These are phyloP conservation scores for Aphaenogaster ashmeadi DNA, from an alignment of 1,140 invertebrate genomes.

Conservation along the genomic window DNA sequence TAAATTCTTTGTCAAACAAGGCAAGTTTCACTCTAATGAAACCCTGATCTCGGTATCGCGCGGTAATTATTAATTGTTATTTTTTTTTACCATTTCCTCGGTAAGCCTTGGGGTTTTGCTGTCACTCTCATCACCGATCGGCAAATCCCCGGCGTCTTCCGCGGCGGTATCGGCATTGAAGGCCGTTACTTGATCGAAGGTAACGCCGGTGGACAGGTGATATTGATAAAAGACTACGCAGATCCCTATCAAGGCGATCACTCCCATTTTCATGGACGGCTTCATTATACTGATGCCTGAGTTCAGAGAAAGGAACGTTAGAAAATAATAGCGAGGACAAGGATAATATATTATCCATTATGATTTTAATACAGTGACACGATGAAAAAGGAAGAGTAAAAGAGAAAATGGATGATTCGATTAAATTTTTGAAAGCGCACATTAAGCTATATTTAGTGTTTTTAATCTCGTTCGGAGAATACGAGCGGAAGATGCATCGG, in stretches of 20 bases:
- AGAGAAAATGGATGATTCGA: neutral
- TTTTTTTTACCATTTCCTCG: constrained; percentile 81
- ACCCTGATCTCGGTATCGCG: neutral
- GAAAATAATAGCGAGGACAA: constrained; percentile 25
- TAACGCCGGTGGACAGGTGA: constrained; percentile 82
- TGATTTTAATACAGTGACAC: neutral
- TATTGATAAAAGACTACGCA: constrained; percentile 85
- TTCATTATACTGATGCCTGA: constrained; percentile 81
- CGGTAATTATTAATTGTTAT: constrained; percentile 19
- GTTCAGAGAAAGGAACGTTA: neutral
- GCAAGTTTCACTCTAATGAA: neutral
- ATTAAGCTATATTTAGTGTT: neutral
- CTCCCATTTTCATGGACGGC: constrained; percentile 84
- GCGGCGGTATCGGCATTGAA: constrained; percentile 78
- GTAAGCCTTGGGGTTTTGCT: constrained; percentile 77
- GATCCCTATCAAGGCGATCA: constrained; percentile 83
- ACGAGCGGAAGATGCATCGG: constrained; percentile 28
- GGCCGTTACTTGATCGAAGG: constrained; percentile 82
- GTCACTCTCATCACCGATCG: constrained; percentile 75
- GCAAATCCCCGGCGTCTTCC: constrained; percentile 77
- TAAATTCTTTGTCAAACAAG: neutral
- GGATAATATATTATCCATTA: constrained; percentile 15
- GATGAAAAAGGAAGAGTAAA: neutral
- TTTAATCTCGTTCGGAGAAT: constrained; percentile 21
- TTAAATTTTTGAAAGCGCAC: neutral